Evolutionary conservation across 2,797 vertebrate genomes (phyloP), one percentile per base, ranked within the genome.

Genomic region (Amniataba percoides): DNA sequence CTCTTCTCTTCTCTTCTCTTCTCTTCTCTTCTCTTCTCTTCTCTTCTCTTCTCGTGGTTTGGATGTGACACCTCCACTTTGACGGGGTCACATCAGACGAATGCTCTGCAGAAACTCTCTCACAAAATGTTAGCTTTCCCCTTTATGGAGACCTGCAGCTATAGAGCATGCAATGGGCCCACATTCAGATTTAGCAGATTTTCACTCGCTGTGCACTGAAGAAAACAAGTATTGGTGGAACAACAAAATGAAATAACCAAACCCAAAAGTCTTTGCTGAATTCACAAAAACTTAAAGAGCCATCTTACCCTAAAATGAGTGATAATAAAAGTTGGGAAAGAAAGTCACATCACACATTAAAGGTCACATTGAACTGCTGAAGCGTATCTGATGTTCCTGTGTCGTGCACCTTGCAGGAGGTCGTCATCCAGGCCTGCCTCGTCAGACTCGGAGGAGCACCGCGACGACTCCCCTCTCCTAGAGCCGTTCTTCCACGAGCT

Each of bases 401-500:
- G 40, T 45, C 71, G 11, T 78, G 5, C 36, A 3, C 40, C 57
- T 56, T 72, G 53, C 40, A 90, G 92, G 83, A 89, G 70, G 69
- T 67, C 80, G 4, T 89, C 86, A 40, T 86, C 85, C 46, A 86
- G 86, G 58, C 65, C 62, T 13, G 42, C 66, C n/a, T 86, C 61
- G 0, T 49, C 78, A 40, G 84, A 81, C 16, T 82, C 87, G 1
- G 87, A 87, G 3, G 93, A 90, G 49, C 90, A 93, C 49, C 77
- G 68, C 0, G 86, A 91, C 0, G 90, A 89, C 5, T 74, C 86
- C 0, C 71, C 82, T 40, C 62, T 61, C 5, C 86, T 93, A 64
- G 93, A 94, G 82, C 93, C 93, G 36, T 95, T 95, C 86, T 74
- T 95, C 43, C 95, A 95, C 0, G 94, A 95, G 78, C 90, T 94